A percentile compares a stretch with the other conserved stretches of the same genome.
Conservation (phyloP, 2,888 invertebrate species). For the Diabrotica balteata region DNA sequence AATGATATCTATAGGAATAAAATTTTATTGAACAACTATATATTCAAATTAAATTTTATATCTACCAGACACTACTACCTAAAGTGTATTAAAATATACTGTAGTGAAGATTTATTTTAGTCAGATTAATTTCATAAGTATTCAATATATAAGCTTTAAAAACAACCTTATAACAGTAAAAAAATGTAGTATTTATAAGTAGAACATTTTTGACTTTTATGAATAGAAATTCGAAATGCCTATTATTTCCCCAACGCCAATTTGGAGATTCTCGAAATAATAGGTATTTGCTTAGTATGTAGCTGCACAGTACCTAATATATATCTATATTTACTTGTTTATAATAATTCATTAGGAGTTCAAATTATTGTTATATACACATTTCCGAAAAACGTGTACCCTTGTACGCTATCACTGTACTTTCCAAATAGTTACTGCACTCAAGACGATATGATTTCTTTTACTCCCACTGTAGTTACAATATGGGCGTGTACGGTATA, state of each 20-base stretch:
- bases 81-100: slow-evolving; percentile 53
- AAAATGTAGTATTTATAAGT: slow-evolving; percentile 51
- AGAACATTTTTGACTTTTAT: slow-evolving; percentile 51
- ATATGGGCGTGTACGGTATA: not conserved
- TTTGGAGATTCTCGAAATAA: slow-evolving; percentile 35
- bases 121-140: slow-evolving; percentile 45
- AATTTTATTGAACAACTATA: slow-evolving; percentile 48
- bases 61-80: slow-evolving; percentile 51
- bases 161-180: slow-evolving; percentile 44
- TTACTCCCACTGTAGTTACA: slow-evolving; percentile 16
- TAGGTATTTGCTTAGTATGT: slow-evolving; percentile 44
- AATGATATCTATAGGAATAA: slow-evolving; percentile 46
- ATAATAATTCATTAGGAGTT: slow-evolving; percentile 51
- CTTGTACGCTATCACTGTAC: slow-evolving; percentile 45
- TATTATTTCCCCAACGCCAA: slow-evolving; percentile 39
- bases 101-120: slow-evolving; percentile 51
- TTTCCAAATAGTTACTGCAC: slow-evolving; percentile 53
- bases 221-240: slow-evolving; percentile 40
- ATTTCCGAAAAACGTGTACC: slow-evolving; percentile 47
- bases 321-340: slow-evolving; percentile 53
- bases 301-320: slow-evolving; percentile 51
- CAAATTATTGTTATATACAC: slow-evolving; percentile 51
- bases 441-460: slow-evolving; percentile 28
- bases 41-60: slow-evolving; percentile 55
- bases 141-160: slow-evolving; percentile 51